Conservation (phyloP, 2,888 invertebrate genomes). For the Molanna angustata region DNA sequence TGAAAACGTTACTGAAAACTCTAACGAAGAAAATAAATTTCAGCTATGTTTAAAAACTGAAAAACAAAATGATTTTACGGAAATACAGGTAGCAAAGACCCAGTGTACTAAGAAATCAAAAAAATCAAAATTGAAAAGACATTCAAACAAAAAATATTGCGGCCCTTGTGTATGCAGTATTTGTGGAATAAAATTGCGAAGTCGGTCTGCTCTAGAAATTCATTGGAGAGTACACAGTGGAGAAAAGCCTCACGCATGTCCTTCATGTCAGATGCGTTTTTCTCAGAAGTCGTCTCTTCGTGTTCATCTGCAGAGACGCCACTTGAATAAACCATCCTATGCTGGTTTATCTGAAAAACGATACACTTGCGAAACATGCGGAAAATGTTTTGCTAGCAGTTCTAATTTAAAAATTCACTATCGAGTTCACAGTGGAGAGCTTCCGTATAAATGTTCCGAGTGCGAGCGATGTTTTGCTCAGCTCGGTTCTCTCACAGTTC, state of each 20-base stretch:
- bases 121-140: neutral
- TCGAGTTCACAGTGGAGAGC: slow-evolving; percentile 42
- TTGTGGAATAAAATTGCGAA: slow-evolving; percentile 12
- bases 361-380: slow-evolving; percentile 42
- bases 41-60: too few species aligned
- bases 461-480: slow-evolving; percentile 40
- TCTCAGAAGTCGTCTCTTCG: slow-evolving; percentile 9
- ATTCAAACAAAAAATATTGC: neutral
- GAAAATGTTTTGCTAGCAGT: slow-evolving; percentile 41
- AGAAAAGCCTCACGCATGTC: slow-evolving; percentile 45
- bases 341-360: slow-evolving; percentile 49
- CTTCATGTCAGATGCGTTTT: slow-evolving; percentile 31
- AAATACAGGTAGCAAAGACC: too few species aligned
- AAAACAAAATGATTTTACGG: too few species aligned
- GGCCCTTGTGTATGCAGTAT: slow-evolving; percentile 4
- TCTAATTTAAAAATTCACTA: slow-evolving; percentile 42
- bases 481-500: slow-evolving; percentile 44
- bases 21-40: too few species aligned
- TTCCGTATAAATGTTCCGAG: slow-evolving; percentile 38
- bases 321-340: slow-evolving; percentile 40
- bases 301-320: slow-evolving; percentile 27
- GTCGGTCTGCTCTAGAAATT: slow-evolving; percentile 9
- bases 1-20: too few species aligned
- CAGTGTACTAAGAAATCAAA: too few species aligned
- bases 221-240: slow-evolving; percentile 45